Base-by-base conservation (phyloP, 2,888 invertebrate species). In the Oxystoma pomonae region DNA sequence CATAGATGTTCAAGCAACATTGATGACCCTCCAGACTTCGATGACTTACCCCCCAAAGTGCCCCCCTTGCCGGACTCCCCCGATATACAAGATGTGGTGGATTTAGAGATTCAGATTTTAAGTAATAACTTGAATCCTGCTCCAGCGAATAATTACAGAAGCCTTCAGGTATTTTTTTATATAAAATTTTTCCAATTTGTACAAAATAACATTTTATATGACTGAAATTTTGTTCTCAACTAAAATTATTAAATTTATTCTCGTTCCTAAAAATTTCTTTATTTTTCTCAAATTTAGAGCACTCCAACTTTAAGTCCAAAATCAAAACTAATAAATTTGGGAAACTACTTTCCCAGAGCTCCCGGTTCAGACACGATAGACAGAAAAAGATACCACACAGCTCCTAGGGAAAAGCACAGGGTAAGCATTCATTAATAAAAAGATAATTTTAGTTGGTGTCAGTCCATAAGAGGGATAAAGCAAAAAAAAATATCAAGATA, bases 381-480 rank as follows among this genome's bases (percentile, higher is more conserved):
- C 67, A 76, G 83, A 70, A 86, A 85, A 74, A 80, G 84, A 59
- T 86, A 83, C 78, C 84, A 85, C 70, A 86, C 85, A 2, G 83
- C 85, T 7, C 84, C 85, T 0, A 80, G 85, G 70, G 86, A 85
- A 70, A 85, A 85, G 71, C 83, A 84, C 74, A 82, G 84, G 81
- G 85, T 85, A 75, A 76, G 74, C 69, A 50, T 55, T 20, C n/a
- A n/a, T n/a, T n/a, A n/a, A n/a, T n/a, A n/a, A n/a, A n/a, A n/a
- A n/a, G n/a, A n/a, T n/a, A n/a, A n/a, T n/a, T n/a, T n/a, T n/a
- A n/a, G n/a, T n/a, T n/a, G n/a, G n/a, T n/a, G n/a, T n/a, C n/a
- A n/a, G n/a, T n/a, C n/a, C n/a, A n/a, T n/a, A n/a, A n/a, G n/a
- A n/a, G n/a, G n/a, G n/a, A n/a, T n/a, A n/a, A n/a, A n/a, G n/a